Base-by-base conservation (phyloP, 2,888 invertebrate species). In the Epirrhoe alternata region DNA sequence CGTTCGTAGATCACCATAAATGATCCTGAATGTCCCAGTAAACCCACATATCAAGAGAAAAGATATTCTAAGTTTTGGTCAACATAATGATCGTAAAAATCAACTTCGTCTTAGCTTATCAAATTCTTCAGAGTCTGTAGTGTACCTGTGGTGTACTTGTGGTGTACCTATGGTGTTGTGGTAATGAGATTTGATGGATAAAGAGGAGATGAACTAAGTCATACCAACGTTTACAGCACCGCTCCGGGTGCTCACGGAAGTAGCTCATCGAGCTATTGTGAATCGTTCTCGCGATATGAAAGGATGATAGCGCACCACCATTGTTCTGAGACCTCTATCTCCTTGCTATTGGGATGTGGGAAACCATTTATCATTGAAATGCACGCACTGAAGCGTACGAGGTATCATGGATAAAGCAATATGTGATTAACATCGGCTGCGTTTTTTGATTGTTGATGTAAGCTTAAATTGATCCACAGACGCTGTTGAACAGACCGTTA, bases 241-340 rank as follows among this genome's bases (percentile, higher is more conserved):
- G 17, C 14, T 31, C 33, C 38, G 54, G 45, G 61, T 49, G 74
- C 60, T 74, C 74, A 71, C 79, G 85, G 85, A 84, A 84, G 80
- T 81, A 52, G 75, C 64, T 72, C 74, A 71, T 71, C 73, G 55
- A 65, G 63, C 77, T 70, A 83, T 83, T 84, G 84, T 84, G 72
- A 71, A 66, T 58, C 66, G 77, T 80, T 81, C 82, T 78, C 82
- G 79, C 77, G 87, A 87, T 87, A 84, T 83, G 85, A 86, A 84
- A 86, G 82, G 83, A 74, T 82, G 87, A 87, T 87, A 86, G 72
- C 75, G 75, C 58, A 38, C 70, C 52, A 35, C 80, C 73, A 86
- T 87, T 87, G 87, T 87, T 79, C 75, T 42, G 33, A 64, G 57
- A 68, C 53, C 67, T 74, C 78, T 77, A 83, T 83, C 84, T 83